Evolutionary conservation across 2,888 invertebrate species (phyloP), one percentile per base, ranked within the genome.

Genomic region (Xanthostigma xanthostigma): DNA sequence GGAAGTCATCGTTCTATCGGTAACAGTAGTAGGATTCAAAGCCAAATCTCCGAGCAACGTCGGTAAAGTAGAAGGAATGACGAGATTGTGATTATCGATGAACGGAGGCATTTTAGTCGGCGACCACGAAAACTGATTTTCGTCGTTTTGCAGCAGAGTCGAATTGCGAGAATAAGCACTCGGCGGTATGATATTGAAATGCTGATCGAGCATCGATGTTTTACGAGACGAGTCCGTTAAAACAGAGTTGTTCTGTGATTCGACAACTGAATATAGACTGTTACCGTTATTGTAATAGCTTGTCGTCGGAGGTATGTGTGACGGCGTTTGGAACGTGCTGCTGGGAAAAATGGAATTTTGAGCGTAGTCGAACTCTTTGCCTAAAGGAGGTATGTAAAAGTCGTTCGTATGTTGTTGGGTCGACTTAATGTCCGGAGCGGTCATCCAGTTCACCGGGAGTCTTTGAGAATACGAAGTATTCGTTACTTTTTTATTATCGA

Each of bases 401-500:
- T 40, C n/a, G 41, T 51, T 45, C 39, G 63, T 8, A 61, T 54
- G 39, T 62, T 66, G 54, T 62, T 45, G 50, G 9, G 50, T 41
- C 47, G 57, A 64, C 41, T 68, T 69, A 17, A 68, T 62, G 54
- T 73, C 74, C 1, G 75, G 74, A 1, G 75, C 68, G 56, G 76
- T 76, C 77, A 78, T 78, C 77, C 77, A 77, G 56, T 78, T 78
- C 1, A 76, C 73, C 0, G 75, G 72, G 5, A 71, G 66, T 53
- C 71, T 67, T 12, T 64, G 62, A 0, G 60, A 49, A 12, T 13
- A 39, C 27, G 27, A 27, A 27, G 27, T 27, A 27, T 27, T 27
- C 6, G 27, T 27, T 27, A 27, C 27, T 27, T 27, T 27, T 27
- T 27, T 27, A 27, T 27, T 27, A 27, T 27, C 27, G 27, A 27